Evolutionary conservation across 2,113 vertebrate species (phyloP).

Genomic region (Hystrix cristata): DNA sequence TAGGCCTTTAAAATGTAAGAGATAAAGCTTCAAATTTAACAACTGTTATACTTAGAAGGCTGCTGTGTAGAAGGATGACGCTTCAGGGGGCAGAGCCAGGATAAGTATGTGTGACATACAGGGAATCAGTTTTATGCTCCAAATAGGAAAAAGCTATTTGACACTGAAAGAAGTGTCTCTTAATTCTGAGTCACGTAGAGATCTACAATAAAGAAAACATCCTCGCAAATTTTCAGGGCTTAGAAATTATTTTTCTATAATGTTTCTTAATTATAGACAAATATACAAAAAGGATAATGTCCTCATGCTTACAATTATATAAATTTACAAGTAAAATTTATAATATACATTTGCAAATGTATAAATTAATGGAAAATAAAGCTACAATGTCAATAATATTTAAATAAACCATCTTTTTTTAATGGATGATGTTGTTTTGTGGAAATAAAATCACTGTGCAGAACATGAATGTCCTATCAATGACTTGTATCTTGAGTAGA

Average conservation of each 20-base stretch:
- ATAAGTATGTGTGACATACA: background rate
- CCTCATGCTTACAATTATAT: background rate
- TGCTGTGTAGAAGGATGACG: background rate
- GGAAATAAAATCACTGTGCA: constrained; percentile 33
- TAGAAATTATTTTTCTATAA: constrained; percentile 34
- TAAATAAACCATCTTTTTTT: constrained; percentile 1
- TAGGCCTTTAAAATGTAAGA: constrained; percentile 15
- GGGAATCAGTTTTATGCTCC: background rate
- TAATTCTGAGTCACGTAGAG: background rate
- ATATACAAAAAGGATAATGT: background rate
- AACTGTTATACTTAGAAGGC: background rate
- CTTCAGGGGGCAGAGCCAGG: background rate
- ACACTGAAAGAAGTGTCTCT: background rate
- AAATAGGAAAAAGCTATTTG: background rate
- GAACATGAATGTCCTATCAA: background rate
- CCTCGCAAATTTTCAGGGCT: background rate
- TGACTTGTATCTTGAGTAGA: background rate
- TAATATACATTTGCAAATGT: background rate
- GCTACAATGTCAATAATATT: background rate
- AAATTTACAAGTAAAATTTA: background rate
- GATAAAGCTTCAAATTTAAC: constrained; percentile 3
- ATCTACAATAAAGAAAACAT: background rate
- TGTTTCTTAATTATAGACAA: background rate
- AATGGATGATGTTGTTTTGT: background rate
- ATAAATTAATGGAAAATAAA: constrained; percentile 30